Evolutionary conservation across 2,113 vertebrate species (phyloP).

Genomic region (Archilochus colubris): DNA sequence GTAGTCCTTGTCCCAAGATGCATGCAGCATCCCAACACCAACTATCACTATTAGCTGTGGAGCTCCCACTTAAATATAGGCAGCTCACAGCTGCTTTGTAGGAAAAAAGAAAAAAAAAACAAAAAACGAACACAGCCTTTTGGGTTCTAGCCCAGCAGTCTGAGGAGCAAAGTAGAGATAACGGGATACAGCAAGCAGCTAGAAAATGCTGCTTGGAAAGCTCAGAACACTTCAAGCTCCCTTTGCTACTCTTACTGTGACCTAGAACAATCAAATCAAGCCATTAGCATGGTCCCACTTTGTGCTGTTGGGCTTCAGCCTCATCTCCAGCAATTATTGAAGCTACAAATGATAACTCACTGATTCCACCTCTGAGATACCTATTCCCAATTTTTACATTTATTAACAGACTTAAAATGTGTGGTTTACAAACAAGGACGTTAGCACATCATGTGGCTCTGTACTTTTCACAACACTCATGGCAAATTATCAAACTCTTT

Average conservation of each 20-base stretch:
- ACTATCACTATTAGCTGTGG: rapidly evolving
- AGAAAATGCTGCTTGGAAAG: background rate
- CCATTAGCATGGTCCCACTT: rapidly evolving
- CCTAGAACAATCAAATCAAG: background rate
- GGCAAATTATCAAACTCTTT: background rate
- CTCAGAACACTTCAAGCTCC: background rate
- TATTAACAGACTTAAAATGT: background rate
- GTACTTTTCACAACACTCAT: background rate
- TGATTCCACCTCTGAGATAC: background rate
- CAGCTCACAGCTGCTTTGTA: background rate
- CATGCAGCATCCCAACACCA: rapidly evolving
- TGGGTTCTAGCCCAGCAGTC: no score
- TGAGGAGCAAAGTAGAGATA: background rate
- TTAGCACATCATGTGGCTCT: rapidly evolving
- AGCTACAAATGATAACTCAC: background rate
- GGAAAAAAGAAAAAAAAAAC: background rate
- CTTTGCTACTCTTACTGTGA: background rate
- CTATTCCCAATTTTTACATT: background rate
- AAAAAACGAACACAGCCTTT: background rate
- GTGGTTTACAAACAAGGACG: background rate
- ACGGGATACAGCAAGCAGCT: background rate
- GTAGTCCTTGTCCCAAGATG: rapidly evolving
- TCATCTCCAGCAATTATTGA: background rate
- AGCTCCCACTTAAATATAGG: background rate
- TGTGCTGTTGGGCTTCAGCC: rapidly evolving